These are phyloP conservation scores for Arctocebus calabarensis DNA, from an alignment of 2,797 vertebrate genomes.

Conservation along the genomic window DNA sequence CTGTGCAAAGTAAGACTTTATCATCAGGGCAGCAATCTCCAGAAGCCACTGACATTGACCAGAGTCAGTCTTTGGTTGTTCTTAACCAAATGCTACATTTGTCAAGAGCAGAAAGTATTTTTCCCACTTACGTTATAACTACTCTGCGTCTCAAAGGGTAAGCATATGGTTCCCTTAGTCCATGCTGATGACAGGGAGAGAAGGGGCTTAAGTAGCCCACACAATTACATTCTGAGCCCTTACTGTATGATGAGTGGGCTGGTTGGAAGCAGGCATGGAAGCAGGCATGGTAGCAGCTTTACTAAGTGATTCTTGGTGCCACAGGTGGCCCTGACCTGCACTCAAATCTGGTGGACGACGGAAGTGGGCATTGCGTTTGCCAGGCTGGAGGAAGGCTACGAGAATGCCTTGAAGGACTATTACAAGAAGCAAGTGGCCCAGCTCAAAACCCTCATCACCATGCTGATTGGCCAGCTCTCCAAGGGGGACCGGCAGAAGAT, in stretches of 20 bases:
- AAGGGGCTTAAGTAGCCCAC: not conserved
- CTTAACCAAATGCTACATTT: slow-evolving; percentile 1
- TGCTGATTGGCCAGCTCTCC: slow-evolving; percentile 95
- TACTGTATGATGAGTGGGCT: not conserved
- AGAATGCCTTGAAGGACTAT: slow-evolving; percentile 96
- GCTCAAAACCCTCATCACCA: slow-evolving; percentile 94
- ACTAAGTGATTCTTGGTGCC: slow-evolving; percentile 17
- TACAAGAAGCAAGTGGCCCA: slow-evolving; percentile 96
- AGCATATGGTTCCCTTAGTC: not conserved
- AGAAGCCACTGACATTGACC: not conserved
- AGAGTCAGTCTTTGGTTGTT: not conserved
- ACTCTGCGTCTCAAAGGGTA: not conserved
- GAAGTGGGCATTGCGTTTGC: slow-evolving; percentile 95
- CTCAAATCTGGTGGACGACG: slow-evolving; percentile 98
- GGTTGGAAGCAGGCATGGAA: not conserved
- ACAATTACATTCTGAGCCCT: not conserved
- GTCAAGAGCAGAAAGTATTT: not conserved
- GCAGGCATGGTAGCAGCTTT: slow-evolving; percentile 4
- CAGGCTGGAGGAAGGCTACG: slow-evolving; percentile 95
- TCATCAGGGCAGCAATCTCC: not conserved
- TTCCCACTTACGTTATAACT: not conserved
- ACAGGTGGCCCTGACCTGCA: slow-evolving; percentile 95
- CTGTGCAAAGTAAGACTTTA: not conserved
- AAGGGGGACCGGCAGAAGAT: slow-evolving; percentile 95
- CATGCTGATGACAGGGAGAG: not conserved